Conservation (phyloP, 2,113 vertebrate species). For the Scortum barcoo region DNA sequence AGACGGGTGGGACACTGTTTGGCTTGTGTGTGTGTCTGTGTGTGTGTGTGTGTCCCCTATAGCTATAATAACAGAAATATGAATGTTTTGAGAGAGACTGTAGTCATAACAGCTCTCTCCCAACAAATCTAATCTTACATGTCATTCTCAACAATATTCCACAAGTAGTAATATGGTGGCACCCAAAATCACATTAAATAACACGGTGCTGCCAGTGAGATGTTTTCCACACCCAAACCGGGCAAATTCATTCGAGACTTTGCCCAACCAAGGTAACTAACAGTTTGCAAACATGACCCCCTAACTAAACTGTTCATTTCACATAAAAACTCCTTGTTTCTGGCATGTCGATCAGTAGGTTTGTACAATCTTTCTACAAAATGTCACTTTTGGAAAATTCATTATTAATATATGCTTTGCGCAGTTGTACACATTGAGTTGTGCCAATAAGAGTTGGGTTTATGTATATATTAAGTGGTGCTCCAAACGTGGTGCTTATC, state of each 20-base stretch:
- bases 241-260: background rate
- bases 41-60: too few relatives aligned
- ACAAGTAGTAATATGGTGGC: background rate
- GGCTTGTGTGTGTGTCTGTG: background rate
- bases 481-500: conserved; percentile 1
- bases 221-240: background rate
- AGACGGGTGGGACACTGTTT: conserved; percentile 4
- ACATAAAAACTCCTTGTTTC: background rate
- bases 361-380: background rate
- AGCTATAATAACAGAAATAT: background rate
- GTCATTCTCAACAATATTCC: background rate
- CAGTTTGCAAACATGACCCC: too few relatives aligned
- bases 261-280: background rate
- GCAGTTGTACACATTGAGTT: too few relatives aligned
- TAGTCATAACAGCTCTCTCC: background rate
- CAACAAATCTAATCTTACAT: background rate
- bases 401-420: background rate
- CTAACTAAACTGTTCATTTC: too few relatives aligned
- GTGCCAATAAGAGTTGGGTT: background rate
- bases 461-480: background rate
- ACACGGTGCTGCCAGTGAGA: background rate
- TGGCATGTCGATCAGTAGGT: background rate
- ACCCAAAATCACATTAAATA: background rate
- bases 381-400: background rate
- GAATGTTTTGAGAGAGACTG: background rate